Evolutionary conservation across 2,113 vertebrate species (phyloP).

Genomic region (Ahaetulla prasina): DNA sequence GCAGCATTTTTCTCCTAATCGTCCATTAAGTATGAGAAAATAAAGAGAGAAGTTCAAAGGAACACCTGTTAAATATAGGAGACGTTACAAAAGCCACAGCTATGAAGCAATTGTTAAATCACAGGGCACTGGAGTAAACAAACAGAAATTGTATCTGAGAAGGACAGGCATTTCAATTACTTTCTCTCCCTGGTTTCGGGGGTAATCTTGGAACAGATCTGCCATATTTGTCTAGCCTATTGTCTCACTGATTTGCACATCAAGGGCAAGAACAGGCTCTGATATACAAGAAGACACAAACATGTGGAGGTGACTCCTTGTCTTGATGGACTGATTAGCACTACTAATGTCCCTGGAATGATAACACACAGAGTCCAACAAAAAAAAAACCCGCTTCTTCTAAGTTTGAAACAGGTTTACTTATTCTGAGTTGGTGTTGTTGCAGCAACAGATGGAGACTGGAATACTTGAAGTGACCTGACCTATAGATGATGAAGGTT

Average conservation of each 20-base stretch:
- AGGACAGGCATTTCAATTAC: neutral
- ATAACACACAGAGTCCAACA: neutral
- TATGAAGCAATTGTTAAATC: neutral
- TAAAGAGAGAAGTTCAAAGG: neutral
- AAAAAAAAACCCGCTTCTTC: neutral
- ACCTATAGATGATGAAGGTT: neutral
- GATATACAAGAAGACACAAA: neutral
- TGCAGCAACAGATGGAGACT: neutral
- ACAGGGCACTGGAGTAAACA: neutral
- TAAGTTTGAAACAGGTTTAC: neutral
- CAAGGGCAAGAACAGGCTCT: neutral
- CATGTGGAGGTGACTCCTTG: neutral
- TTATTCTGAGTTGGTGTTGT: neutral
- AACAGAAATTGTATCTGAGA: neutral
- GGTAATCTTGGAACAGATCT: neutral
- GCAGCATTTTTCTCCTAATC: neutral
- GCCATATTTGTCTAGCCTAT: neutral
- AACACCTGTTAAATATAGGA: neutral
- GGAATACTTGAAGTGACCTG: neutral
- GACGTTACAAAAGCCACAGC: neutral
- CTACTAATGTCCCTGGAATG: neutral
- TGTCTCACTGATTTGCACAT: neutral
- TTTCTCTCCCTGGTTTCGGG: neutral
- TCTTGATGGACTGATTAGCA: neutral
- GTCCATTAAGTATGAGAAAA: neutral